phyloP scores from a whole-genome alignment of 2,113 vertebrate species.

The Catharus bicknelli region DNA sequence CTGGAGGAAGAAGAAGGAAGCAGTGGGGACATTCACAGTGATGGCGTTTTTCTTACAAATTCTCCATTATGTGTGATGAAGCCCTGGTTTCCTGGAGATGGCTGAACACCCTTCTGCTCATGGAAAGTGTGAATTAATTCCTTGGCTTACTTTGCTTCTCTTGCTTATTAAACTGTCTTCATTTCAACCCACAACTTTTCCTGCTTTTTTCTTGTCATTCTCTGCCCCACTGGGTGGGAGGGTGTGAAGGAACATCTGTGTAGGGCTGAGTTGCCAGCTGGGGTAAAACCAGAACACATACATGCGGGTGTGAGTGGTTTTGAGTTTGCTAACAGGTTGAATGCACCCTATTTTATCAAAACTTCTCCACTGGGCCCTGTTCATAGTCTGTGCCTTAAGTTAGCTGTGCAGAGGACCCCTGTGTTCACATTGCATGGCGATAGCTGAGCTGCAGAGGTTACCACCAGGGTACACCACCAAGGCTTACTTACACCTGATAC shows the following conservation, averaged over 20 bases:
- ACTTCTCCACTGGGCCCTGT: not conserved
- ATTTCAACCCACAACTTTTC: not conserved
- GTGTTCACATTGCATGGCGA: accelerated
- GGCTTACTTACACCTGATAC: not conserved
- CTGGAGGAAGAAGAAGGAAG: not conserved
- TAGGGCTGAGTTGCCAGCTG: not conserved
- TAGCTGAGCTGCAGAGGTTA: not conserved
- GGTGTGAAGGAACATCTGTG: accelerated
- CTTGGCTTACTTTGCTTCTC: not conserved
- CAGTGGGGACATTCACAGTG: accelerated
- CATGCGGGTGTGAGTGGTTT: not conserved
- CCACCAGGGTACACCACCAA: not conserved
- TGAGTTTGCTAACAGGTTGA: not conserved
- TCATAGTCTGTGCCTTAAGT: not conserved
- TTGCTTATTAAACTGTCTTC: not conserved
- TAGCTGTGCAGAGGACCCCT: not conserved
- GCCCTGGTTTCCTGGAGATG: not conserved
- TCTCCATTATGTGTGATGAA: accelerated
- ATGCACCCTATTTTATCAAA: not conserved
- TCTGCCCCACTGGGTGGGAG: not conserved
- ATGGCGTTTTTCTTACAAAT: accelerated
- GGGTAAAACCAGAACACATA: not conserved
- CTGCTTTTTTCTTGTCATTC: not conserved
- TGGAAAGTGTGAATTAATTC: not conserved
- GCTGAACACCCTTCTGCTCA: not conserved